phyloP scores from a whole-genome alignment of 2,888 invertebrate species.

The Drosophila anomalipes region DNA sequence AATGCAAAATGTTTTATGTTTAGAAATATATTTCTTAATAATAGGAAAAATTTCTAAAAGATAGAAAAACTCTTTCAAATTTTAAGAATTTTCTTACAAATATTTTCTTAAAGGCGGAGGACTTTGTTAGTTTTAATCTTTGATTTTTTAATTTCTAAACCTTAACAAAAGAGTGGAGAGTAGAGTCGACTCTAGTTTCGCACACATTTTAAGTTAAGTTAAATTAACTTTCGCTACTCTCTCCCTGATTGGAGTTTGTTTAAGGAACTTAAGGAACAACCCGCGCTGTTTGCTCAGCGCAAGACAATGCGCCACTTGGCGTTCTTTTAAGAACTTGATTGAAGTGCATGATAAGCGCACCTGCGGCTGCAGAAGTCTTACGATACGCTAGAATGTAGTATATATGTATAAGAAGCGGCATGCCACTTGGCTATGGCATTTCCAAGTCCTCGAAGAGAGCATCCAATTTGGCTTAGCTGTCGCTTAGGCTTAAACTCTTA shows the following conservation, averaged over 20 bases:
- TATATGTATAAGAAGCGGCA: background rate
- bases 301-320: constrained; percentile 50
- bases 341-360: constrained; percentile 69
- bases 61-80: background rate
- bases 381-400: background rate
- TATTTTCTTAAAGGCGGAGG: too few species aligned
- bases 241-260: too few species aligned
- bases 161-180: background rate
- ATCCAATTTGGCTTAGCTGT: constrained; percentile 56
- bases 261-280: constrained; percentile 4
- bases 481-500: constrained; percentile 40
- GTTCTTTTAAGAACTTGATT: constrained; percentile 59
- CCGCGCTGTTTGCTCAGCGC: constrained; percentile 15
- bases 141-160: too few species aligned
- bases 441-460: constrained; percentile 2
- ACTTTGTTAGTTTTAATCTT: background rate
- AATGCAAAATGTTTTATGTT: background rate
- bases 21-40: background rate
- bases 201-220: background rate
- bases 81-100: background rate
- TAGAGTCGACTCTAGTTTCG: background rate
- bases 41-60: background rate
- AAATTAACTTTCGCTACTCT: background rate
- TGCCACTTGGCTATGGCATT: constrained; percentile 11
- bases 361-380: constrained; percentile 53